A percentile compares a stretch with the other conserved stretches of the same genome.
Evolutionary conservation across 2,888 invertebrate genomes (phyloP).

Genomic region (Caenorhabditis sulstoni): DNA sequence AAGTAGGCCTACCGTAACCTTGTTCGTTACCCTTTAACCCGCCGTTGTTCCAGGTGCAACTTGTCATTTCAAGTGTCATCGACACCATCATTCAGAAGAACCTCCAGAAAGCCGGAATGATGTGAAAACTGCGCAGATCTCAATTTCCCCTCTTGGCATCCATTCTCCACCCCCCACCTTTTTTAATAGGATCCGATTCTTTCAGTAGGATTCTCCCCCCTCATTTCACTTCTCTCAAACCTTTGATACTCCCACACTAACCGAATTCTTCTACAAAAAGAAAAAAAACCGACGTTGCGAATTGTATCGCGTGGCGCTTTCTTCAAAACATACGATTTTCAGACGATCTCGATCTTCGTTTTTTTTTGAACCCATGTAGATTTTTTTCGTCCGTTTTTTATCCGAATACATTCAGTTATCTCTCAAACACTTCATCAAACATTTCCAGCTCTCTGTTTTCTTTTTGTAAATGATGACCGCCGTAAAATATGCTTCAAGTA

Average conservation of each 20-base stretch:
- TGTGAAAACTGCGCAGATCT: slow-evolving; percentile 65
- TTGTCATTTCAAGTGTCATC: slow-evolving; percentile 79
- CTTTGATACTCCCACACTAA: neutral
- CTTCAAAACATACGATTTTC: too few species aligned
- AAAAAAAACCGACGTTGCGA: slow-evolving; percentile 4
- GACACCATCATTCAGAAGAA: slow-evolving; percentile 80
- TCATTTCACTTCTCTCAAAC: neutral
- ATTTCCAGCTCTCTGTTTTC: too few species aligned
- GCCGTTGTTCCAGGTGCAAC: slow-evolving; percentile 76
- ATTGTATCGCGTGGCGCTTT: neutral
- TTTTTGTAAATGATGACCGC: slow-evolving; percentile 38
- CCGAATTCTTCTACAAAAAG: too few species aligned
- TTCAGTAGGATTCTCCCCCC: slow-evolving; percentile 25
- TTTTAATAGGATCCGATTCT: slow-evolving; percentile 39
- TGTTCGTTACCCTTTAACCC: too few species aligned
- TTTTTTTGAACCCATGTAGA: too few species aligned
- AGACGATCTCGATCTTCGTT: neutral
- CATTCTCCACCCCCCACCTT: neutral
- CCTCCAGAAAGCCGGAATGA: slow-evolving; percentile 80
- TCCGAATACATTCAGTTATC: neutral
- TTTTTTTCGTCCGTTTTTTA: too few species aligned
- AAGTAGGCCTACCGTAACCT: slow-evolving; percentile 37
- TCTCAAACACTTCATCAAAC: neutral
- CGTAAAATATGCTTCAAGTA: slow-evolving; percentile 27
- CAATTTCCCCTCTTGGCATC: neutral